Evolutionary conservation across 1,140 invertebrate species (phyloP).

Genomic region (Cryptotermes secundus): DNA sequence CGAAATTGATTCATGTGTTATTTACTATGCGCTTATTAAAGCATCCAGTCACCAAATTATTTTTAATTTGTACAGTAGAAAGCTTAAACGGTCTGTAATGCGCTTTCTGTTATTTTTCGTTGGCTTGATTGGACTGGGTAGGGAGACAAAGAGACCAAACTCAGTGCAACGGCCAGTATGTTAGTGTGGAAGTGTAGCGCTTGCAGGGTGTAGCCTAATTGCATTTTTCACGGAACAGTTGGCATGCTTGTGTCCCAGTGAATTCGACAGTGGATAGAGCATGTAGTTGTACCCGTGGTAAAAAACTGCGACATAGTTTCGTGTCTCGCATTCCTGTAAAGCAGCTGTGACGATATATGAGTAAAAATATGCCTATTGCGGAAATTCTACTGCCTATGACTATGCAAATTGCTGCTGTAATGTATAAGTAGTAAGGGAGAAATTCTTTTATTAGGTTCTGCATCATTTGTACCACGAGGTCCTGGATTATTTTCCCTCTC

Average conservation of each 20-base stretch:
- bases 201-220: neutral
- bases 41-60: too few species aligned
- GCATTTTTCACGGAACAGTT: neutral
- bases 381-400: neutral
- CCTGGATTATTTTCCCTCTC: neutral
- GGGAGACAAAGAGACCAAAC: neutral
- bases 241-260: neutral
- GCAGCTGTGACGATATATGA: neutral
- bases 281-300: neutral
- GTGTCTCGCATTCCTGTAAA: neutral
- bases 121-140: neutral
- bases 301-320: neutral
- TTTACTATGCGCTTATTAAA: too few species aligned
- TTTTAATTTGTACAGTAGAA: too few species aligned
- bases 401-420: neutral
- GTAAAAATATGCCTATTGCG: neutral
- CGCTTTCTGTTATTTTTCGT: too few species aligned
- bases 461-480: conserved; percentile 11
- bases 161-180: neutral
- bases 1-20: too few species aligned
- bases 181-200: neutral
- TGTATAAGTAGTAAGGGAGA: neutral
- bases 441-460: neutral
- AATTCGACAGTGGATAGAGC: neutral
- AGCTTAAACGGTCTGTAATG: too few species aligned